Evolutionary conservation across 2,797 vertebrate genomes (phyloP), one percentile per base, ranked within the genome.

Genomic region (Hoplostethus atlanticus): DNA sequence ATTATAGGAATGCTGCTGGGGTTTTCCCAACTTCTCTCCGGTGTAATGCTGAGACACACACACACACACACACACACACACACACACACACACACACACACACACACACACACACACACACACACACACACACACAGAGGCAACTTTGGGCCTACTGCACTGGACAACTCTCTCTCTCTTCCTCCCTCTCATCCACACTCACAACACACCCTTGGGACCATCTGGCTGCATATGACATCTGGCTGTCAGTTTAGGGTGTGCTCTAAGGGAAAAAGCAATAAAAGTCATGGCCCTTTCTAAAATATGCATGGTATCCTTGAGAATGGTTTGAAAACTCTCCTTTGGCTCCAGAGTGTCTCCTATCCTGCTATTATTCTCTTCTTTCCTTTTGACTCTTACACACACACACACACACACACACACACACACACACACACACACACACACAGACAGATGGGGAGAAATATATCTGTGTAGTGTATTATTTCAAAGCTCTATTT

Each of bases 1-100:
- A 93, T 94, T 87, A 66, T 84, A 90, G 87, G 91, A 94, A 94
- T 94, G 93, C 77, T 91, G 87, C 84, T 86, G 91, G 91, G 89
- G 84, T 88, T 92, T 93, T 92, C 90, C 91, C 86, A 85, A 88
- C 84, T 89, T 89, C 77, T 51, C 77, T 84, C 76, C 61, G 40
- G 67, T 89, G 84, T 83, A 84, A 83, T 44, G 30, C 69, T 79
- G 42, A 10, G 60, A 84, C 77, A 77, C 68, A 83, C 82, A 60
- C 71, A 48, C 62, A n/a, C 40, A 51, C 71, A 30, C 70, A 46
- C 53, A 40, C 65, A 67, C 79, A 65, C 58, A 75, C 47, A 52
- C 64, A 53, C 68, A 11, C 17, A 47, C 78, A 52, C 21, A 81
- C 65, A n/a, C n/a, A n/a, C n/a, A n/a, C n/a, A 84, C 77, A 77